A percentile compares a stretch with the other conserved stretches of the same genome.
phyloP scores from a whole-genome alignment of 2,888 invertebrate species.

The Pristionchus entomophagus region DNA sequence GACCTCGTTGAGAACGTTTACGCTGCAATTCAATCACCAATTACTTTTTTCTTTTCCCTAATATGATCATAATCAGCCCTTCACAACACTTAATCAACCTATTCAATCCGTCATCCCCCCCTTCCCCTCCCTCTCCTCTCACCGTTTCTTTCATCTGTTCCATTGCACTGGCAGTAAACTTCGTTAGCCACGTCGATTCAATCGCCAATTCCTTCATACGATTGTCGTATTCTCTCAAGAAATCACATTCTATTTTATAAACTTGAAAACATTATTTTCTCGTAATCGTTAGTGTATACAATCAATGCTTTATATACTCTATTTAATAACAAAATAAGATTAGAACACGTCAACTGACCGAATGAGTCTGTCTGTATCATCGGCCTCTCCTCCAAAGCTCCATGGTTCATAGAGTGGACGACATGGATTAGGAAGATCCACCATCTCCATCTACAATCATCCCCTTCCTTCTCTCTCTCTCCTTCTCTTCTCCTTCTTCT shows the following conservation, averaged over 20 bases:
- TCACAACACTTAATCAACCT: too few species aligned
- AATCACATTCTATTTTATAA: background rate
- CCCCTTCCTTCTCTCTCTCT: background rate
- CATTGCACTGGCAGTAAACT: constrained; percentile 26
- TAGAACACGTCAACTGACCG: background rate
- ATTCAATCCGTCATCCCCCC: too few species aligned
- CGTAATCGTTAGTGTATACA: too few species aligned
- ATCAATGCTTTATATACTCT: background rate
- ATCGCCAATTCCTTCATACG: constrained; percentile 24
- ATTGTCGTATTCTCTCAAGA: constrained; percentile 41
- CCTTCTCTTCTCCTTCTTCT: background rate
- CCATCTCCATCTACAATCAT: constrained; percentile 44
- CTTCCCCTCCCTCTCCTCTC: background rate
- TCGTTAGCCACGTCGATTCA: constrained; percentile 38
- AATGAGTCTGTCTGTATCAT: constrained; percentile 41
- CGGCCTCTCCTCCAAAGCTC: constrained; percentile 21
- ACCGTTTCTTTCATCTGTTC: constrained; percentile 45
- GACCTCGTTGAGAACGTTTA: constrained; percentile 50
- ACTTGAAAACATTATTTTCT: background rate
- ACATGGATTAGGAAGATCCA: constrained; percentile 35
- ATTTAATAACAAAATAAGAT: background rate
- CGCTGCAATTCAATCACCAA: constrained; percentile 46
- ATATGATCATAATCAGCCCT: too few species aligned
- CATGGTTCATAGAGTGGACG: constrained; percentile 41
- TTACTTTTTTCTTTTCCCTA: too few species aligned